A percentile compares a stretch with the other conserved stretches of the same genome.
Conservation (phyloP, 2,888 invertebrate genomes). For the Lasioglossum zephyrum region DNA sequence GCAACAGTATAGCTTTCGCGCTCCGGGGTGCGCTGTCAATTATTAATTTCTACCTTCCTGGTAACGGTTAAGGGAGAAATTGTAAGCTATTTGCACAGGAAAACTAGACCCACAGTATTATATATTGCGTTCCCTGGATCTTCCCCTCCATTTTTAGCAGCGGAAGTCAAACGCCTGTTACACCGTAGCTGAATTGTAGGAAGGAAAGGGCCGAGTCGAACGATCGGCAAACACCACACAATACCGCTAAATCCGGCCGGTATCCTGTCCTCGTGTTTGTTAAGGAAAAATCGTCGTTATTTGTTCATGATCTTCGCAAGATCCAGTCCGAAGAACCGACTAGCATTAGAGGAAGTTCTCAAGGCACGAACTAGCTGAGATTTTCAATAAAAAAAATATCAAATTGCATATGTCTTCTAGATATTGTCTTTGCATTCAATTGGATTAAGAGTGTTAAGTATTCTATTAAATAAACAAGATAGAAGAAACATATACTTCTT, state of each 20-base stretch:
- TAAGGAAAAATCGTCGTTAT: slow-evolving; percentile 19
- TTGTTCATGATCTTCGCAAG: slow-evolving; percentile 23
- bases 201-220: slow-evolving; percentile 40
- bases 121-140: slow-evolving; percentile 12
- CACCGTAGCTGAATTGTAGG: slow-evolving; percentile 23
- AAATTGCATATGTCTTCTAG: neutral
- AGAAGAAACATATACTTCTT: no score
- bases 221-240: slow-evolving; percentile 43
- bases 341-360: slow-evolving; percentile 23
- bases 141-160: slow-evolving; percentile 42
- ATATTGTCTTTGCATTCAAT: neutral
- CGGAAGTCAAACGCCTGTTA: slow-evolving; percentile 48
- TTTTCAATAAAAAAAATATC: no score
- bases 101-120: slow-evolving; percentile 9
- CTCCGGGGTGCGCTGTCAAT: slow-evolving; percentile 6
- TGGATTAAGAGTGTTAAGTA: neutral
- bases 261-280: slow-evolving; percentile 33
- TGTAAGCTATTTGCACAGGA: slow-evolving; percentile 18
- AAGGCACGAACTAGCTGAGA: neutral
- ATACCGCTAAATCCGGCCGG: slow-evolving; percentile 25
- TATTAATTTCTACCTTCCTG: neutral
- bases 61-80: neutral
- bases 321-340: slow-evolving; percentile 7
- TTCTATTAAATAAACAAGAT: no score
- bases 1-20: neutral